Evolutionary conservation across 2,888 invertebrate genomes (phyloP).

Genomic region (Anthrax anthrax): DNA sequence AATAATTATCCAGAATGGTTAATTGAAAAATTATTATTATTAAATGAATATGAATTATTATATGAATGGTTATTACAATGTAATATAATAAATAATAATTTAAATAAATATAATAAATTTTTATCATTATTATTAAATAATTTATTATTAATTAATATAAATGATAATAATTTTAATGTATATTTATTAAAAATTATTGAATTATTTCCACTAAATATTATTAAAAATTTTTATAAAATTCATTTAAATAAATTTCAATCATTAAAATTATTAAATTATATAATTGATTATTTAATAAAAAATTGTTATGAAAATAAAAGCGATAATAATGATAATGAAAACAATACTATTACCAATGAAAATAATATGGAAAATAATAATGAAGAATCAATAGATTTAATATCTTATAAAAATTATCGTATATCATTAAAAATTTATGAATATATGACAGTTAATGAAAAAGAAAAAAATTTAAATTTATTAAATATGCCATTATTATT

Average conservation of each 20-base stretch:
- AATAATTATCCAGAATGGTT: constrained; percentile 26
- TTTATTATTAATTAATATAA: constrained; percentile 20
- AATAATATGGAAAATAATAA: no score
- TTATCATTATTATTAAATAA: constrained; percentile 21
- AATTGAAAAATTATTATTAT: constrained; percentile 23
- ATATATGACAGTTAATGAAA: constrained; percentile 42
- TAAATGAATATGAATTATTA: constrained; percentile 40
- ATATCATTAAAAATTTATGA: constrained; percentile 54
- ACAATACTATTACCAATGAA: no score
- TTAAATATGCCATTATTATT: constrained; percentile 58
- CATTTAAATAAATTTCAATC: constrained; percentile 49
- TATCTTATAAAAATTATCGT: constrained; percentile 43
- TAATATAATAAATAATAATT: constrained; percentile 25
- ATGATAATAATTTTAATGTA: constrained; percentile 17
- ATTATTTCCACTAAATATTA: constrained; percentile 42
- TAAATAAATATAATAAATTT: constrained; percentile 3
- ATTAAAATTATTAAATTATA: constrained; percentile 47
- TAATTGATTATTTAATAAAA: constrained; percentile 45
- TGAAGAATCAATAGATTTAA: not conserved
- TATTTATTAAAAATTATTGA: constrained; percentile 41
- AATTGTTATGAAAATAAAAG: constrained; percentile 16
- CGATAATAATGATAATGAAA: no score
- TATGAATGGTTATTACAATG: constrained; percentile 56
- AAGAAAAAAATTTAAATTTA: constrained; percentile 46
- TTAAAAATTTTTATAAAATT: constrained; percentile 46